phyloP scores from a whole-genome alignment of 2,113 vertebrate species.

The Chrysemys picta region DNA sequence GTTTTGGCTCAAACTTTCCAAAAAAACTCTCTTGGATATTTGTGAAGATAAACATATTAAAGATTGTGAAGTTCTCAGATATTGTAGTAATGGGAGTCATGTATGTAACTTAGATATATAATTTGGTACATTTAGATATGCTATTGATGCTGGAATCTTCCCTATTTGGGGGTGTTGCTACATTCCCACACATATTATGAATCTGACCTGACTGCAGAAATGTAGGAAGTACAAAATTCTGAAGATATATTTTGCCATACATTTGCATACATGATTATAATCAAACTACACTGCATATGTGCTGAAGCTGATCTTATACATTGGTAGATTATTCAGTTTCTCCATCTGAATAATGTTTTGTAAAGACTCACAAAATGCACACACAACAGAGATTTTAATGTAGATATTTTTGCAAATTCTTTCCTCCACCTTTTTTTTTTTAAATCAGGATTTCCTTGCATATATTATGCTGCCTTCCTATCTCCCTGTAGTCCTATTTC shows the following conservation, averaged over 20 bases:
- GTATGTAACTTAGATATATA: not conserved
- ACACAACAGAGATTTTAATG: fast-evolving
- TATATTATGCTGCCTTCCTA: not conserved
- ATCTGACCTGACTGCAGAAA: not conserved
- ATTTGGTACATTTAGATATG: not conserved
- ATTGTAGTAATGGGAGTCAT: not conserved
- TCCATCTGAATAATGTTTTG: not conserved
- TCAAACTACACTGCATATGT: not conserved
- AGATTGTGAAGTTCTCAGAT: not conserved
- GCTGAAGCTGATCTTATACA: not conserved
- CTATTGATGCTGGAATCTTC: not conserved
- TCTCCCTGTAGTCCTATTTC: not conserved
- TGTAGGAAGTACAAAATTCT: not conserved
- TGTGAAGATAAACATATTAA: not conserved
- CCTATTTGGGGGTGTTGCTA: not conserved
- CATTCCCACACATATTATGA: not conserved
- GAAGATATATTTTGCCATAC: not conserved
- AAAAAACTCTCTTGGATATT: not conserved
- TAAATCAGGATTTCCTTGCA: not conserved
- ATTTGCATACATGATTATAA: not conserved
- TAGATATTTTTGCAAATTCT: not conserved
- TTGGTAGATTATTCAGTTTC: not conserved
- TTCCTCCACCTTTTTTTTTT: not conserved
- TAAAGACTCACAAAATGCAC: not conserved
- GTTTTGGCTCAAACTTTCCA: slow-evolving; percentile 5